phyloP scores from a whole-genome alignment of 2,797 vertebrate genomes.

The Betta splendens region DNA sequence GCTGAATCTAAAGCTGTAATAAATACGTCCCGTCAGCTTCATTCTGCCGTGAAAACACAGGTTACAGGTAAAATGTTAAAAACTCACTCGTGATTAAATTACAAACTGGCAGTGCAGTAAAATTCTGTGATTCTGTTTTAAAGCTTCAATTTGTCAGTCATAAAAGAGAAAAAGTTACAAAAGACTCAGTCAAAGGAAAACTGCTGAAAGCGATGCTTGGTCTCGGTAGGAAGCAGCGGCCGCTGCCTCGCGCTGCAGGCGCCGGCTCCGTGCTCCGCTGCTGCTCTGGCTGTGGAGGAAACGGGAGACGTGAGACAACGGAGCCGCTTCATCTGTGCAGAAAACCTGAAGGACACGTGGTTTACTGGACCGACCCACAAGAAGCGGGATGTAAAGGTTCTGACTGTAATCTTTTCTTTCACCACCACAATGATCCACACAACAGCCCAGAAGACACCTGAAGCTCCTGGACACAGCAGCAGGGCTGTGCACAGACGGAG shows the following conservation, averaged over 20 bases:
- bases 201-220: conserved; percentile 3
- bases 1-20: conserved; percentile 60
- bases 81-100: conserved; percentile 68
- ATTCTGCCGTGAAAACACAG: conserved; percentile 48
- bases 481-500: conserved; percentile 30
- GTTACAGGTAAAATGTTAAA: conserved; percentile 53
- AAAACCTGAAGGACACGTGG: neutral
- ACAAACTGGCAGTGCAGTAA: conserved; percentile 67
- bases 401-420: too few relatives aligned
- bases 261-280: conserved; percentile 73
- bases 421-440: neutral
- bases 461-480: neutral
- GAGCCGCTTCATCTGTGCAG: too few relatives aligned
- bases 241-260: neutral
- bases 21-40: conserved; percentile 39
- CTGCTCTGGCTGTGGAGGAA: conserved; percentile 83
- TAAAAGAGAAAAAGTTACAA: conserved; percentile 19
- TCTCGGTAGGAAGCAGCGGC: too few relatives aligned
- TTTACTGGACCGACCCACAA: too few relatives aligned
- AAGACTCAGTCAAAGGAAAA: conserved; percentile 22
- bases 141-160: conserved; percentile 31
- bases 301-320: conserved; percentile 8
- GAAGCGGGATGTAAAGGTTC: too few relatives aligned
- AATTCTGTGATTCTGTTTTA: conserved; percentile 57
- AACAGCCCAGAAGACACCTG: conserved; percentile 1